phyloP scores from a whole-genome alignment of 2,888 invertebrate genomes.

The Blomia tropicalis region DNA sequence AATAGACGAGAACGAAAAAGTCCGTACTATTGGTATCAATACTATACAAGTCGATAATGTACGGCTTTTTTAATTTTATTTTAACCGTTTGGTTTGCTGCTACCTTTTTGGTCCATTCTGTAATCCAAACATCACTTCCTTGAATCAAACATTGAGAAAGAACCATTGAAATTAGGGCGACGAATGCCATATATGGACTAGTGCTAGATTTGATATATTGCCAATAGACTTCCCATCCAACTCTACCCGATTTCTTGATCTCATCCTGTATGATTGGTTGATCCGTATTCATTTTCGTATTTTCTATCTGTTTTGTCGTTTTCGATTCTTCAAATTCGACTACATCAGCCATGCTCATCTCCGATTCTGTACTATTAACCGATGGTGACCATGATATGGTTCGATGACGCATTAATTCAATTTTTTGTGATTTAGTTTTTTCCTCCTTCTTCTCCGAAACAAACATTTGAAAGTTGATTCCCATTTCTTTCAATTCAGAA shows the following conservation, averaged over 20 bases:
- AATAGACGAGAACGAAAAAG: constrained; percentile 21
- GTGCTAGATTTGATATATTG: constrained; percentile 46
- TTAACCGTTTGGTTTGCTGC: not conserved
- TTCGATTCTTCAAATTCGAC: not conserved
- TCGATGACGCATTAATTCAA: not conserved
- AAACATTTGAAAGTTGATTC: constrained; percentile 26
- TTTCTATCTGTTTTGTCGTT: not conserved
- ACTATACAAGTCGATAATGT: not conserved
- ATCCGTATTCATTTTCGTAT: not conserved
- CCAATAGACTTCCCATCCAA: constrained; percentile 32
- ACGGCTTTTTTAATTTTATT: not conserved
- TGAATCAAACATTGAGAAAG: constrained; percentile 35
- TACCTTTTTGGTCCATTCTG: too few species aligned
- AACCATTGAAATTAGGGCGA: constrained; percentile 39
- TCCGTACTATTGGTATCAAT: constrained; percentile 1
- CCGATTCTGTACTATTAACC: not conserved
- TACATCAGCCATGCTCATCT: not conserved
- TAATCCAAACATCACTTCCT: constrained; percentile 38
- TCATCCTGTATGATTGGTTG: constrained; percentile 14
- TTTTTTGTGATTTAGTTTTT: constrained; percentile 15
- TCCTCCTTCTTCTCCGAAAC: constrained; percentile 1
- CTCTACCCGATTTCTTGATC: constrained; percentile 30
- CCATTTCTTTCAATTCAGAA: constrained; percentile 26
- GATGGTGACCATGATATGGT: constrained; percentile 7
- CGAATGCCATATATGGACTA: constrained; percentile 39